Base-by-base conservation (phyloP, 2,888 invertebrate genomes). In the Dynastes hyllus region DNA sequence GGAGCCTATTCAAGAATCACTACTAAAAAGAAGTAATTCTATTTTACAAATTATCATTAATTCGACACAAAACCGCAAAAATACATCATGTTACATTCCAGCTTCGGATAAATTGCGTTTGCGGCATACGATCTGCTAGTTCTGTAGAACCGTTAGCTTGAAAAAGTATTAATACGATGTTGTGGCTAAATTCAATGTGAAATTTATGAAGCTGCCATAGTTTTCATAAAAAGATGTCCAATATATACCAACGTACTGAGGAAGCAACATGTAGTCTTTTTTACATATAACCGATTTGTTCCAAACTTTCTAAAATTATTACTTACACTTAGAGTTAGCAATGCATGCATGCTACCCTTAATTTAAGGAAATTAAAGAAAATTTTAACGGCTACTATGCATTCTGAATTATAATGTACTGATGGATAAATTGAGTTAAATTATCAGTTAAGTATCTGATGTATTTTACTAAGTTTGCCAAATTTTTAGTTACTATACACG, bases 31-130 rank as follows among this genome's bases (percentile, higher is more conserved):
- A 73, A 53, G 58, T 73, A 73, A 58, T 58, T 37, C 58, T 40
- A 73, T 73, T 58, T 73, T 58, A 73, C 40, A 58, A 73, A 73
- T 73, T 73, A 58, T 73, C 58, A 73, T 73, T 73, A 77, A 77
- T 55, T 76, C 76, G 65, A 51, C 50, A 66, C 53, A 40, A 65
- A 63, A 76, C 65, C 76, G 53, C 76, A 76, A 76, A 76, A 76
- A 53, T 76, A 67, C 76, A 51, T 50, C 63, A 51, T 29, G 51
- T 32, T 63, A 66, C 65, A 76, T 76, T 76, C 76, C 76, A n/a
- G 22, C 37, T 29, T 45, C 65, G 37, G 55, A 67, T 67, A 67
- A 77, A 77, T 67, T 63, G 67, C 65, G 37, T 77, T 67, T 77
- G 65, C 32, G 77, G 77, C 58, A 40, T 73, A n/a, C 11, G 55